Evolutionary conservation across 2,113 vertebrate species (phyloP), one percentile per base, ranked within the genome.

Genomic region (Excalfactoria chinensis): DNA sequence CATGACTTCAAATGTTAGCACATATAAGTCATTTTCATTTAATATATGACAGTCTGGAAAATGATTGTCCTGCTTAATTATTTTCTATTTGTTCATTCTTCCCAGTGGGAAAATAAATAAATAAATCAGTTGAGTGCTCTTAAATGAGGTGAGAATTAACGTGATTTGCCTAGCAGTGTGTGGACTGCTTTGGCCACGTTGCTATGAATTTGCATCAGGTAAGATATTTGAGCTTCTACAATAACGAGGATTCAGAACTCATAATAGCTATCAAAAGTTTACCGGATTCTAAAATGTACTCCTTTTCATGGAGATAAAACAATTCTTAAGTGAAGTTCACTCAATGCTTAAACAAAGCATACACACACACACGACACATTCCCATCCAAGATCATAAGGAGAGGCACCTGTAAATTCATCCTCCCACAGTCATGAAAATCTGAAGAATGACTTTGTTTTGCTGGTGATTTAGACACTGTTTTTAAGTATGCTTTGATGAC

Each of bases 401-500:
- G 28, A 40, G 60, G 53, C 71, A 93, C 77, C 74, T 71, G 75
- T 82, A 95, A 93, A 49, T 90, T 84, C 76, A 69, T 53, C 74
- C 59, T 62, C 43, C 17, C 53, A 84, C 53, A 88, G 18, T 11
- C 7, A 30, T 26, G 19, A 40, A 68, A 35, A 73, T 43, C 16
- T 55, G 78, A 86, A 90, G 67, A 95, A 88, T 66, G 16, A 73
- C 74, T 95, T 90, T 68, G 28, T 76, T 95, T 81, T 86, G 37
- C 56, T 90, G 59, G 15, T 90, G 55, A 90, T 79, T 92, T 63
- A 93, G 66, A 95, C 35, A 56, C 26, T 28, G 35, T 28, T 51
- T 95, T 91, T 34, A 88, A 93, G 48, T 34, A 35, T 51, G 34
- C 83, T 90, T 94, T 95, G 84, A 96, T 83, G 79, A 85, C 32